phyloP scores from a whole-genome alignment of 1,140 invertebrate genomes.

The Conus betulinus region DNA sequence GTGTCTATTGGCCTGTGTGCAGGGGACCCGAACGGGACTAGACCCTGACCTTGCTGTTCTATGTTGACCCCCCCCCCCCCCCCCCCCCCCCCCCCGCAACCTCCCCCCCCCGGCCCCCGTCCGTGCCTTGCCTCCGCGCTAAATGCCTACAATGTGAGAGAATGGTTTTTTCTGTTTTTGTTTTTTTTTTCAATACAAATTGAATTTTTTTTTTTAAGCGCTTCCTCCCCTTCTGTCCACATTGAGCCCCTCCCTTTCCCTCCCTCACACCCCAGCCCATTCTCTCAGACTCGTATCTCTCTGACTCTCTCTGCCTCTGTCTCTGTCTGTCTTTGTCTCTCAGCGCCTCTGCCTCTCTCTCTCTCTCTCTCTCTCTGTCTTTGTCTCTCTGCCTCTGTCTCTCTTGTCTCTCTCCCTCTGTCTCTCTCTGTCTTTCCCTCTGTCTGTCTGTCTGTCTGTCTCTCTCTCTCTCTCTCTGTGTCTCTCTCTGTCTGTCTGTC shows the following conservation, averaged over 20 bases:
- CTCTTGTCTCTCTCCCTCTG: background rate
- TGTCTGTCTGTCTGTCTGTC: background rate
- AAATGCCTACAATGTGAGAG: no score
- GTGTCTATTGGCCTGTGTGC: background rate
- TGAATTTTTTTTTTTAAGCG: no score
- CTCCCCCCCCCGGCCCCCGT: no score
- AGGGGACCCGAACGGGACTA: no score
- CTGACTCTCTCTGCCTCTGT: background rate
- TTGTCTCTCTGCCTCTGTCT: background rate
- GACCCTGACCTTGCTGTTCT: no score
- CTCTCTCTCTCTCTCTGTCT: background rate
- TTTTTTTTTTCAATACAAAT: no score
- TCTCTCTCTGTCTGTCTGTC: background rate
- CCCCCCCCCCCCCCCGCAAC: no score
- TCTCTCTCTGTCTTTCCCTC: background rate
- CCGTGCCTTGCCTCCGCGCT: no score
- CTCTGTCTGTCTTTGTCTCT: conserved; percentile 20
- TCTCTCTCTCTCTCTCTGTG: background rate
- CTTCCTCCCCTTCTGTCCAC: no score
- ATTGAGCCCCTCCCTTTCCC: background rate
- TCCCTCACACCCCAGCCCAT: background rate
- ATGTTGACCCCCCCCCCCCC: no score
- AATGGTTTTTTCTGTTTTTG: no score
- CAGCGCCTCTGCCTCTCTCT: background rate
- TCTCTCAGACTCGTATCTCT: background rate